These are phyloP conservation scores for Polietes domitor DNA, from an alignment of 2,888 invertebrate species.

Conservation along the genomic window DNA sequence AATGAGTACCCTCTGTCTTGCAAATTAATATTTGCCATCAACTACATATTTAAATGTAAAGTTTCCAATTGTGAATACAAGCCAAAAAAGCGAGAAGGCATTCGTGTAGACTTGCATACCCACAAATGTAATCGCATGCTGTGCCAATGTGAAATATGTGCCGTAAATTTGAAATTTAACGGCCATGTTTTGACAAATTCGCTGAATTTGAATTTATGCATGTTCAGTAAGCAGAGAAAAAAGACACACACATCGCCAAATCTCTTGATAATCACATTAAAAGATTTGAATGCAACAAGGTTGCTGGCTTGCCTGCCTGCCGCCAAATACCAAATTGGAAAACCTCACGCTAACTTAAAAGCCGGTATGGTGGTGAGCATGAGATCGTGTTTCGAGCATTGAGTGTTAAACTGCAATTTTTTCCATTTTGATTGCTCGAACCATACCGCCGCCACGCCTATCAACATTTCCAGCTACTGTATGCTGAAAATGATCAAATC, in stretches of 20 bases:
- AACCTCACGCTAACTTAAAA: slow-evolving; percentile 35
- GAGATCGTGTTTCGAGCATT: slow-evolving; percentile 20
- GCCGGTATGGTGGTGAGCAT: slow-evolving; percentile 24
- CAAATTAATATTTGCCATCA: slow-evolving; percentile 14
- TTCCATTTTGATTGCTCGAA: slow-evolving; percentile 7
- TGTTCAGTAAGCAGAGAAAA: neutral
- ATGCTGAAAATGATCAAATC: slow-evolving; percentile 53
- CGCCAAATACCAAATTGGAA: neutral
- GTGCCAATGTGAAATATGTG: slow-evolving; percentile 48
- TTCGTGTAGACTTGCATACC: neutral
- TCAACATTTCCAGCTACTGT: slow-evolving; percentile 28
- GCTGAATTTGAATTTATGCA: slow-evolving; percentile 54
- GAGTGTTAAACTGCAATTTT: slow-evolving; percentile 21
- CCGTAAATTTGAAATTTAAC: slow-evolving; percentile 52
- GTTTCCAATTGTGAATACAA: neutral
- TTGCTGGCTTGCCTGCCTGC: slow-evolving; percentile 39
- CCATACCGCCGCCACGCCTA: slow-evolving; percentile 52
- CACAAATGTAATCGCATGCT: slow-evolving; percentile 44
- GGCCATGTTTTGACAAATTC: slow-evolving; percentile 63
- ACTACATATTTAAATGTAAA: neutral
- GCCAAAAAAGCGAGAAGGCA: neutral
- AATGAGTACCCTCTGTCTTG: slow-evolving; percentile 5
- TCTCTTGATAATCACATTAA: slow-evolving; percentile 40
- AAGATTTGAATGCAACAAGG: slow-evolving; percentile 49
- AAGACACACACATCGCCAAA: slow-evolving; percentile 8